These are phyloP conservation scores for Toxotes lorentzi DNA, from an alignment of 2,797 vertebrate species.

Conservation along the genomic window DNA sequence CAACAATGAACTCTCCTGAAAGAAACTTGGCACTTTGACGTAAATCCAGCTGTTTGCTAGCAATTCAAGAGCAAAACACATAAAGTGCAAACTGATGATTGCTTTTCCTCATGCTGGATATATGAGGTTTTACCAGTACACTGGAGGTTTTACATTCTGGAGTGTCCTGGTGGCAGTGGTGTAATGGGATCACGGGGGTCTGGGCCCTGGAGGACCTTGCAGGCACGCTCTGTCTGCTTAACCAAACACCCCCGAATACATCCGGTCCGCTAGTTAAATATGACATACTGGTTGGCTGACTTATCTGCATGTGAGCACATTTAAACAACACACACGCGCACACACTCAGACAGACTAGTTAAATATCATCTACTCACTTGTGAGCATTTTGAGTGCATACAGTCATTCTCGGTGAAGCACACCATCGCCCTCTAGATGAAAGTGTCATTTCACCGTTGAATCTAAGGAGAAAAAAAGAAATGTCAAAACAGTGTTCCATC, in stretches of 20 bases:
- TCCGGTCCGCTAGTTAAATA: conserved; percentile 64
- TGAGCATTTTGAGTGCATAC: conserved; percentile 18
- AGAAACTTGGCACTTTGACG: neutral
- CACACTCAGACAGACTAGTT: conserved; percentile 6
- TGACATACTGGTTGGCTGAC: conserved; percentile 39
- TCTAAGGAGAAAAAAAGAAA: neutral
- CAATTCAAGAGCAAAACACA: neutral
- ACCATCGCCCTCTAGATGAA: neutral
- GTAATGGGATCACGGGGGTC: conserved; percentile 71
- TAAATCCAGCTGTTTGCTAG: neutral
- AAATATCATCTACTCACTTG: conserved; percentile 54
- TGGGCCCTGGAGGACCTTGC: conserved; percentile 44
- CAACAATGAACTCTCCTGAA: neutral
- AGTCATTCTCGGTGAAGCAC: neutral
- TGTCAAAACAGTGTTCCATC: neutral
- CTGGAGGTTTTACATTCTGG: conserved; percentile 47
- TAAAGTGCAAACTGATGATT: neutral
- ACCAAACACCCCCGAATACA: conserved; percentile 66
- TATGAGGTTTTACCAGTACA: conserved; percentile 27
- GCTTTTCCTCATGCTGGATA: conserved; percentile 13
- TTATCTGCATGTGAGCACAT: conserved; percentile 45
- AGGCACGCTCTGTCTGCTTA: conserved; percentile 61
- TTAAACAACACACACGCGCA: conserved; percentile 24
- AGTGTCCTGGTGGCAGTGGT: conserved; percentile 41
- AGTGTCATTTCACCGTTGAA: neutral